Evolutionary conservation across 2,113 vertebrate genomes (phyloP).

Genomic region (Tor tambroides): DNA sequence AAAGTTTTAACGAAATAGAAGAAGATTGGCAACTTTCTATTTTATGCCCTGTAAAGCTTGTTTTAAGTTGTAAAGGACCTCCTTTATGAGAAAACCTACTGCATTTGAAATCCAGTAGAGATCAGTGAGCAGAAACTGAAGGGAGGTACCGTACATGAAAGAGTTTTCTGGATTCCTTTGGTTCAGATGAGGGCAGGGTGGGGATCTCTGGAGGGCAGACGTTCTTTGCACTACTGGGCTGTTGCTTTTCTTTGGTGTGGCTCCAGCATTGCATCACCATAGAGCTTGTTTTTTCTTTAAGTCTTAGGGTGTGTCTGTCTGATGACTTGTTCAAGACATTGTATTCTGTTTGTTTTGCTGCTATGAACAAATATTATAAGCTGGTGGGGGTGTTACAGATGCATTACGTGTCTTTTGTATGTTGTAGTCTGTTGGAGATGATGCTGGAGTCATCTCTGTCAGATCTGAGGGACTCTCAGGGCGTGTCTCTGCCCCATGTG

Average conservation of each 20-base stretch:
- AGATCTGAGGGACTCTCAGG: slow-evolving; percentile 83
- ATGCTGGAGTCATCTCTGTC: slow-evolving; percentile 96
- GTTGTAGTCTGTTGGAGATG: slow-evolving; percentile 91
- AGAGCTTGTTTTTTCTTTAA: slow-evolving; percentile 7
- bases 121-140: neutral
- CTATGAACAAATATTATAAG: neutral
- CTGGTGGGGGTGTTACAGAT: slow-evolving; percentile 16
- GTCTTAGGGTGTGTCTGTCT: slow-evolving; percentile 11
- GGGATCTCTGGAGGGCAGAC: slow-evolving; percentile 8
- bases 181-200: slow-evolving; percentile 7
- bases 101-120: neutral
- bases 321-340: slow-evolving; percentile 12
- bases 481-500: slow-evolving; percentile 74
- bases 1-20: neutral
- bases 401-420: slow-evolving; percentile 19
- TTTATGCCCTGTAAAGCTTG: neutral
- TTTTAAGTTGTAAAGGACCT: neutral
- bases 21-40: neutral
- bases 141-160: neutral
- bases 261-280: slow-evolving; percentile 16
- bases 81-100: neutral
- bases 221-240: neutral
- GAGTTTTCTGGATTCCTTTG: neutral
- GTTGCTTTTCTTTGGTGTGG: slow-evolving; percentile 16
- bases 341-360: slow-evolving; percentile 10